Evolutionary conservation across 1,140 invertebrate species (phyloP).

Genomic region (Megathymus violae): DNA sequence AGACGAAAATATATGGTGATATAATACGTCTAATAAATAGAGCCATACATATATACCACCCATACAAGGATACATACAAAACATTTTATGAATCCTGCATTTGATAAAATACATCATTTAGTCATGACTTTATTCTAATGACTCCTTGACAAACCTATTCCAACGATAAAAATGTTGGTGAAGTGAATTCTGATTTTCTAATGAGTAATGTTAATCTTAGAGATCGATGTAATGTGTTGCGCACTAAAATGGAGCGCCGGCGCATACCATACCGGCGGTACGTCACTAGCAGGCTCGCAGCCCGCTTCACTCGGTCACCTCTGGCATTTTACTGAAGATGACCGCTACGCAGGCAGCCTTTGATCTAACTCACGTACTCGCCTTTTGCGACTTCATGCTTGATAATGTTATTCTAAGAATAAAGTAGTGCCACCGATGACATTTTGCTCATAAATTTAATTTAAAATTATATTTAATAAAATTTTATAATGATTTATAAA

Average conservation of each 20-base stretch:
- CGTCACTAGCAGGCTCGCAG: constrained; percentile 36
- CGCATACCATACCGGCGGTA: constrained; percentile 57
- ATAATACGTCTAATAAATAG: too few relatives aligned
- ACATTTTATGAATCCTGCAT: too few relatives aligned
- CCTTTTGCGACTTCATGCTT: constrained; percentile 67
- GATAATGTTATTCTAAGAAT: constrained; percentile 38
- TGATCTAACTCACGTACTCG: constrained; percentile 61
- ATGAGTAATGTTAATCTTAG: constrained; percentile 27
- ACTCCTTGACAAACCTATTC: neutral
- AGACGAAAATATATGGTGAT: too few relatives aligned
- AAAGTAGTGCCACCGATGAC: neutral
- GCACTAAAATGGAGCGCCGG: constrained; percentile 49
- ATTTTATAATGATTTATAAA: too few relatives aligned
- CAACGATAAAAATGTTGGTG: neutral
- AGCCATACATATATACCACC: too few relatives aligned
- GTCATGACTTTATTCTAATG: neutral
- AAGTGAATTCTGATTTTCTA: constrained; percentile 21
- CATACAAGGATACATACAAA: too few relatives aligned
- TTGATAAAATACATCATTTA: neutral
- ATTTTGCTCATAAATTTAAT: neutral
- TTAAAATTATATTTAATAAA: neutral
- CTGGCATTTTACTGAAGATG: constrained; percentile 71
- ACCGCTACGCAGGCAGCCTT: constrained; percentile 66
- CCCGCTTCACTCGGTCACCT: constrained; percentile 47
- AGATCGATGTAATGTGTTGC: constrained; percentile 40